Base-by-base conservation (phyloP, 2,113 vertebrate species). In the Scomber japonicus region DNA sequence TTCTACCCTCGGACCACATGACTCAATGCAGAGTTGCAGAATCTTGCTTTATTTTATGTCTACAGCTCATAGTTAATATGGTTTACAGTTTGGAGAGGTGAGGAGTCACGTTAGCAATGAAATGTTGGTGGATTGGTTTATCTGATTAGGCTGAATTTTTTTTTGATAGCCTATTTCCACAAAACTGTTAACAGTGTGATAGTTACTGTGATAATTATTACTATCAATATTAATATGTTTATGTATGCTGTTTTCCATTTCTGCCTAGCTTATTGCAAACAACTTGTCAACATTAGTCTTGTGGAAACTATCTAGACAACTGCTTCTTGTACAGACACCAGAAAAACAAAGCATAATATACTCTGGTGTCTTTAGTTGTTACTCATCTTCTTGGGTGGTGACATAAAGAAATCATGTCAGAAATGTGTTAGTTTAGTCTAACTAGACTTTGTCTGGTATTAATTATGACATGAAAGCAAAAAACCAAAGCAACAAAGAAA, bases 1-100 rank as follows among this genome's bases (percentile, higher is more conserved):
- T 56, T 50, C 12, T 31, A 0, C 44, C n/a, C 21, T 27, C 11
- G 6, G 12, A 8, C 30, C 63, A 46, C 49, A 59, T 76, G 78
- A 82, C 49, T 48, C 1, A 1, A 84, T 24, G 19, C 16, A 40
- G 17, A 55, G 11, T 4, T 62, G 35, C n/a, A 60, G 53, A 64
- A n/a, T 54, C 21, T n/a, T n/a, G n/a, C 27, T 44, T 53, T 1
- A 6, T 66, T 59, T 62, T n/a, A 10, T 7, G 24, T 24, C 9
- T 4, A 8, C n/a, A 67, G 1, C 30, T 21, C 27, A 24, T 9
- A 17, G 16, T 35, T 64, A 46, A 17, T 27, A 14, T 27, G 24
- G 3, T 54, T 48, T 35, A 19, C 35, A 40, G 64, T 56, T 7
- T 17, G 45, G 30, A 21, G 45, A 21, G 16, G 16, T 45, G n/a